Conservation (phyloP, 2,113 vertebrate genomes). For the Hemicordylus capensis region DNA sequence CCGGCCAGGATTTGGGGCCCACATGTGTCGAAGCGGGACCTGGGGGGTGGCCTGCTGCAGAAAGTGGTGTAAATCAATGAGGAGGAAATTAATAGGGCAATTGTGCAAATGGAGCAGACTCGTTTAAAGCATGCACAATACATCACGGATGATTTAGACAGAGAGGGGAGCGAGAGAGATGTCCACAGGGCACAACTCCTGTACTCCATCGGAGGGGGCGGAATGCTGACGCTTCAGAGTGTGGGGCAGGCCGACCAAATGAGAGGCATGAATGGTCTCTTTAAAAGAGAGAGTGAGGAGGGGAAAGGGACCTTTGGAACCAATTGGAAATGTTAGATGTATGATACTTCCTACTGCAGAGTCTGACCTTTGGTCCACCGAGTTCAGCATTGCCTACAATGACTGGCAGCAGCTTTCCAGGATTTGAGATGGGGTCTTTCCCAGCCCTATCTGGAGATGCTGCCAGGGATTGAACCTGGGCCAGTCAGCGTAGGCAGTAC, state of each 20-base stretch:
- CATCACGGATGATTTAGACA: constrained; percentile 72
- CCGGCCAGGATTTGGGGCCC: constrained; percentile 39
- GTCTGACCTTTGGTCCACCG: neutral
- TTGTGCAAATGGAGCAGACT: constrained; percentile 74
- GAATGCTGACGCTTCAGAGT: constrained; percentile 70
- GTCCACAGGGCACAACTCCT: constrained; percentile 71
- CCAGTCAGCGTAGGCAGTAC: too few species aligned
- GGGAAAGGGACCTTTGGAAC: neutral
- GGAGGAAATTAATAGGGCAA: constrained; percentile 78
- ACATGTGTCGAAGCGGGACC: constrained; percentile 44
- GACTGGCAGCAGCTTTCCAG: neutral
- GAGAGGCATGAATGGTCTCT: neutral
- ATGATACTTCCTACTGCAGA: neutral
- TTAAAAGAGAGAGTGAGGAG: neutral
- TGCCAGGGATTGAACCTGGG: too few species aligned
- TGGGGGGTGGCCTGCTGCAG: constrained; percentile 60
- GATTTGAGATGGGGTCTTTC: neutral
- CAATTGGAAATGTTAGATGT: neutral
- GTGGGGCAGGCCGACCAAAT: constrained; percentile 49
- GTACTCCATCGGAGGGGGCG: constrained; percentile 59
- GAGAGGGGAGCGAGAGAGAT: constrained; percentile 60
- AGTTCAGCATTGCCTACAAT: too few species aligned
- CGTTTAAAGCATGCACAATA: constrained; percentile 67
- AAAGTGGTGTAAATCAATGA: constrained; percentile 77
- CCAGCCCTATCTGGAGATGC: too few species aligned